phyloP scores from a whole-genome alignment of 53 echinoderm and acorn worm species.

The Pentamera pediparva region DNA sequence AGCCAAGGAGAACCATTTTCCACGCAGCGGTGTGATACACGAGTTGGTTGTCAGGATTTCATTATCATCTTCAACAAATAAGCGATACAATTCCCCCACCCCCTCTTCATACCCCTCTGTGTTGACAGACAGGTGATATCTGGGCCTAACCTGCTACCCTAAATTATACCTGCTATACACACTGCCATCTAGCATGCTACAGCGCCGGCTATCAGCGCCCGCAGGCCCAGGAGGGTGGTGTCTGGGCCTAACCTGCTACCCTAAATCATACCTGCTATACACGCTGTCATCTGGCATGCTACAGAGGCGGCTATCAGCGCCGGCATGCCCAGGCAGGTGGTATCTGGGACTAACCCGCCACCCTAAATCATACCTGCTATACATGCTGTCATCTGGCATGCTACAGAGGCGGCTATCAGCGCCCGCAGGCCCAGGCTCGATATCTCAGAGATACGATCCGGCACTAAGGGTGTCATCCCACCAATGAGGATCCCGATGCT shows the following conservation, averaged over 20 bases:
- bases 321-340: constrained; percentile 53
- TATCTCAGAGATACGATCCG: constrained; percentile 65
- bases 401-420: constrained; percentile 67
- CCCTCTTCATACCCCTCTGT: too few relatives aligned
- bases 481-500: constrained; percentile 87
- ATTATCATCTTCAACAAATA: neutral
- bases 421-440: constrained; percentile 65
- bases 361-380: constrained; percentile 64
- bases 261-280: constrained; percentile 59
- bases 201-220: neutral
- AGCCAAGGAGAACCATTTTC: too few relatives aligned
- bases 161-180: constrained; percentile 75
- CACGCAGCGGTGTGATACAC: too few relatives aligned
- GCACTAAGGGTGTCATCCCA: constrained; percentile 71
- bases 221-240: neutral
- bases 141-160: neutral
- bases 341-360: constrained; percentile 52
- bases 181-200: constrained; percentile 53
- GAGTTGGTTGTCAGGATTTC: too few relatives aligned
- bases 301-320: constrained; percentile 64
- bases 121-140: constrained; percentile 62
- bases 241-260: neutral
- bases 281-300: constrained; percentile 70
- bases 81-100: neutral
- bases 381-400: constrained; percentile 84